These are phyloP conservation scores for Oikopleura albicans DNA, from an alignment of 23 tunicate species.

Conservation along the genomic window DNA sequence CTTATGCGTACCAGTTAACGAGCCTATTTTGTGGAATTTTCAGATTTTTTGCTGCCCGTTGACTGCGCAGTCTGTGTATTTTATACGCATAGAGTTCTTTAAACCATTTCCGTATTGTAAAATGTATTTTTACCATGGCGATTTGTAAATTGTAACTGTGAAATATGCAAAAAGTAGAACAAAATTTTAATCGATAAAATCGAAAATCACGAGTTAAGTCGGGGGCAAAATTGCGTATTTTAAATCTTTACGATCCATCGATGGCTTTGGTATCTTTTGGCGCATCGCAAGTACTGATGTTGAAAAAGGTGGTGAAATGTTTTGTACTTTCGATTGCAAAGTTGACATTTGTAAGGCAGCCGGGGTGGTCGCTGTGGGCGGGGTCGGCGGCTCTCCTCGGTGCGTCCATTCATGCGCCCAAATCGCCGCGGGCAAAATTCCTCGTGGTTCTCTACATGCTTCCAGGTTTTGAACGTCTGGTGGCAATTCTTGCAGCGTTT, in stretches of 20 bases:
- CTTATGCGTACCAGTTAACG: too few species aligned
- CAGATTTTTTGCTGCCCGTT: too few species aligned
- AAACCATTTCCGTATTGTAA: too few species aligned
- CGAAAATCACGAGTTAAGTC: too few species aligned
- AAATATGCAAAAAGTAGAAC: too few species aligned
- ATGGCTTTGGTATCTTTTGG: neutral
- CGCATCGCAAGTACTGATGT: neutral
- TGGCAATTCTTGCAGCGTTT: neutral
- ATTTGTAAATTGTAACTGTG: too few species aligned
- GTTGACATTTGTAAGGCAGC: neutral
- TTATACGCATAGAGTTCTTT: too few species aligned
- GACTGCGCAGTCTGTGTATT: too few species aligned
- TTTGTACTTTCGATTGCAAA: neutral
- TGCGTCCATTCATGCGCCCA: neutral
- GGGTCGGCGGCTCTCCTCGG: neutral
- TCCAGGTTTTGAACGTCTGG: neutral
- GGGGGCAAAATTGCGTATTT: too few species aligned
- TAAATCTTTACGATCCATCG: neutral
- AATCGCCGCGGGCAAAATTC: neutral
- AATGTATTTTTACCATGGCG: too few species aligned
- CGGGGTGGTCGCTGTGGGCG: neutral
- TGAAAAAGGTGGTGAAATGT: neutral
- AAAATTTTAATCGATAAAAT: too few species aligned
- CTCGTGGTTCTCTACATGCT: neutral
- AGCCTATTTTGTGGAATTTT: too few species aligned